These are phyloP conservation scores for Sussaba pulchella DNA, from an alignment of 2,888 invertebrate species.

Conservation along the genomic window DNA sequence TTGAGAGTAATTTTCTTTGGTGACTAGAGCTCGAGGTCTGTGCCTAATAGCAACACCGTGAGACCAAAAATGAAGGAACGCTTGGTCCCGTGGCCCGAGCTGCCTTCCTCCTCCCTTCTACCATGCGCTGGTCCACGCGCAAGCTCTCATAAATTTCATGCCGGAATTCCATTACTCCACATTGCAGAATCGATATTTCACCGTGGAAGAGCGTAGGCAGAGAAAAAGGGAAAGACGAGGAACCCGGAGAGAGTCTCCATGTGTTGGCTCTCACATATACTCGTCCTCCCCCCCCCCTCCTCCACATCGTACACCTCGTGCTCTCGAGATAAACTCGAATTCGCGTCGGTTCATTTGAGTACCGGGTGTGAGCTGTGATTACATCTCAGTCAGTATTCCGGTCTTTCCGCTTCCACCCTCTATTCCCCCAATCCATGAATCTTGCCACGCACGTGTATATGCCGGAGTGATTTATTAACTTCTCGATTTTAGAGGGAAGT, in stretches of 20 bases:
- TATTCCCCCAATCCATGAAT: constrained; percentile 2
- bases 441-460: not conserved
- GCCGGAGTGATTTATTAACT: not conserved
- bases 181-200: constrained; percentile 77
- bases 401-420: not conserved
- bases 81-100: constrained; percentile 17
- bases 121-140: constrained; percentile 56
- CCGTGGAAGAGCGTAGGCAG: constrained; percentile 65
- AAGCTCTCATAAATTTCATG: constrained; percentile 79
- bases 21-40: constrained; percentile 29
- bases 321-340: constrained; percentile 60
- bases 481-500: too few species aligned
- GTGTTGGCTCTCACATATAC: constrained; percentile 47
- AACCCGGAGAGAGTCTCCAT: constrained; percentile 43
- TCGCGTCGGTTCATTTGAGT: constrained; percentile 47
- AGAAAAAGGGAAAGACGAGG: constrained; percentile 30
- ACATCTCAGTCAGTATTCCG: constrained; percentile 16
- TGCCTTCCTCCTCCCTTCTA: constrained; percentile 40
- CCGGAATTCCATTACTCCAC: constrained; percentile 80
- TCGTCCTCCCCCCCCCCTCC: too few species aligned
- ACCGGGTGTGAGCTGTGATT: constrained; percentile 31
- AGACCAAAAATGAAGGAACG: constrained; percentile 27
- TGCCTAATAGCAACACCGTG: constrained; percentile 51
- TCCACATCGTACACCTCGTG: constrained; percentile 45
- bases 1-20: constrained; percentile 28